A percentile compares a stretch with the other conserved stretches of the same genome.
Conservation (phyloP, 2,797 vertebrate genomes). For the Anguilla anguilla region DNA sequence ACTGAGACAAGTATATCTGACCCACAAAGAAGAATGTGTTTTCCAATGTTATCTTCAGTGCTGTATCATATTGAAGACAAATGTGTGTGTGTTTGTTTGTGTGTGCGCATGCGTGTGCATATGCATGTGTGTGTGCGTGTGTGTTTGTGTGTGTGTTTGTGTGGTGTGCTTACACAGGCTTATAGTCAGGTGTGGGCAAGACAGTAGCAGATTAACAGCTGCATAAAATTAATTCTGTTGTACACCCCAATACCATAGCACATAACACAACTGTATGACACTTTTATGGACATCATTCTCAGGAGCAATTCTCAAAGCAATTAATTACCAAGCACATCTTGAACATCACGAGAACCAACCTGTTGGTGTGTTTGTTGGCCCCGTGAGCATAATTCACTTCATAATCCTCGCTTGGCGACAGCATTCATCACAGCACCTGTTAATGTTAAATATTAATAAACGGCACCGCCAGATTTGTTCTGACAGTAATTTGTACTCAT, state of each 20-base stretch:
- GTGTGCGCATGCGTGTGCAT: too few relatives aligned
- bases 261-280: not conserved
- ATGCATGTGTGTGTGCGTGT: not conserved
- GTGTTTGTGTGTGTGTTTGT: not conserved
- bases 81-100: not conserved
- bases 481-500: constrained; percentile 26
- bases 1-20: not conserved
- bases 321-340: not conserved
- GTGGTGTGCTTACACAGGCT: not conserved
- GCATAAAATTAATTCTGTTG: not conserved
- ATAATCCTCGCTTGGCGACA: constrained; percentile 20
- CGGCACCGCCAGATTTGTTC: not conserved
- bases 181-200: not conserved
- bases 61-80: not conserved
- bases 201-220: not conserved
- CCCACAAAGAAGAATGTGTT: not conserved
- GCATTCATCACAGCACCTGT: constrained; percentile 27
- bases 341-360: constrained; percentile 8
- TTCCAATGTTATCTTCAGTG: not conserved
- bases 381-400: constrained; percentile 25
- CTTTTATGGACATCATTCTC: not conserved
- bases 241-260: not conserved
- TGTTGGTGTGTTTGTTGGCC: not conserved
- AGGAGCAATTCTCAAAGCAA: constrained; percentile 1
- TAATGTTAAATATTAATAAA: constrained; percentile 39